Conservation (phyloP, 1,140 invertebrate genomes). For the Arctopsyche grandis region DNA sequence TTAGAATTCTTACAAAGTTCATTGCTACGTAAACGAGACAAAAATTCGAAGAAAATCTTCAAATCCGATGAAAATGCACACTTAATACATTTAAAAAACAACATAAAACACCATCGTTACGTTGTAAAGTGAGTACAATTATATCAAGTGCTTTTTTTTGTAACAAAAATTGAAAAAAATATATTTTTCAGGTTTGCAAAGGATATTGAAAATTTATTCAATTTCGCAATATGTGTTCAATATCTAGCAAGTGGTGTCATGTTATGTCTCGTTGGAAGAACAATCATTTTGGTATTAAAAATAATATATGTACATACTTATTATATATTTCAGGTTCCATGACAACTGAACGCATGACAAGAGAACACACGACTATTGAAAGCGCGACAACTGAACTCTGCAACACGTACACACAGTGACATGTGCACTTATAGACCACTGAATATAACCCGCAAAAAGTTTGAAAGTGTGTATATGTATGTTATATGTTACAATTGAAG, state of each 20-base stretch:
- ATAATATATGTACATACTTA: neutral
- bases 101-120: constrained; percentile 22
- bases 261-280: constrained; percentile 62
- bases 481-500: no score
- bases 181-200: constrained; percentile 59
- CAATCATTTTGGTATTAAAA: constrained; percentile 60
- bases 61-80: neutral
- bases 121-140: constrained; percentile 41
- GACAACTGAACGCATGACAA: no score
- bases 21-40: constrained; percentile 15
- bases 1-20: constrained; percentile 46
- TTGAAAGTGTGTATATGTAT: no score
- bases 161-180: neutral
- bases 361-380: no score
- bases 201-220: constrained; percentile 62
- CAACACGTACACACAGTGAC: no score
- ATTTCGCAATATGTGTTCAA: constrained; percentile 61
- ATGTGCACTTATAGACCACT: no score
- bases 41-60: neutral
- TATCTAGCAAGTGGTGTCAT: constrained; percentile 64
- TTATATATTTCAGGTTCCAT: no score
- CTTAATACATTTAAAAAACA: constrained; percentile 42
- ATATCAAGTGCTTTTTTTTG: neutral
- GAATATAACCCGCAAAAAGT: no score
- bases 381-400: no score